Conservation (phyloP, 35 echinoderm and acorn worm genomes). For the Heliocidaris erythrogramma region DNA sequence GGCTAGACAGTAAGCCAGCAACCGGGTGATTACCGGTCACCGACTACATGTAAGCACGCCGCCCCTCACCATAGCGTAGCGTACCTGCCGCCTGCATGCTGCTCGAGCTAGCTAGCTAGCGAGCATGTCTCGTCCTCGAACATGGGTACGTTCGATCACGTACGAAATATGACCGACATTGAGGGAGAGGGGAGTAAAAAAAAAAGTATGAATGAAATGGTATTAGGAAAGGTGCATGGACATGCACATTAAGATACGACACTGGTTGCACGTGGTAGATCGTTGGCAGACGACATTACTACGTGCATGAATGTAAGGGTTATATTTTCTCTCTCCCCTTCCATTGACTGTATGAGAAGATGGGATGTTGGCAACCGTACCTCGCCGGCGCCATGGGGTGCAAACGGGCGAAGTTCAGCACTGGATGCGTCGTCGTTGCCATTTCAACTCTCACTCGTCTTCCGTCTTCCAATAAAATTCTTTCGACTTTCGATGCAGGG, state of each 20-base stretch:
- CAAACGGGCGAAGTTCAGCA: conserved; percentile 40
- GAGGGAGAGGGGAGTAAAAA: neutral
- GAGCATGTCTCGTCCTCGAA: neutral
- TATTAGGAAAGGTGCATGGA: neutral
- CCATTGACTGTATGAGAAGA: conserved; percentile 10
- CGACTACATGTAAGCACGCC: neutral
- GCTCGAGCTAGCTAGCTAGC: neutral
- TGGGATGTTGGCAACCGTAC: conserved; percentile 35
- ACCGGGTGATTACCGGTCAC: neutral
- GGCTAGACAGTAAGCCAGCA: neutral
- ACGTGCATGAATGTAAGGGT: conserved; percentile 35
- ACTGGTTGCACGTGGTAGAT: conserved; percentile 30
- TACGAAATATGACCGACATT: conserved; percentile 15
- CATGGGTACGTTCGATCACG: conserved; percentile 34
- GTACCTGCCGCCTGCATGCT: conserved; percentile 13
- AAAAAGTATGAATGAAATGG: conserved; percentile 39
- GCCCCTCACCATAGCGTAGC: neutral
- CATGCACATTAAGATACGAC: conserved; percentile 38
- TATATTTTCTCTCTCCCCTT: neutral
- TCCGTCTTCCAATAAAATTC: conserved; percentile 29
- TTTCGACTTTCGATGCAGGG: neutral
- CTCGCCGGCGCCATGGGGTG: conserved; percentile 51
- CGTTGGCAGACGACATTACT: conserved; percentile 13
- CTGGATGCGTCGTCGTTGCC: conserved; percentile 21
- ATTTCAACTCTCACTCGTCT: conserved; percentile 8